Evolutionary conservation across 2,113 vertebrate species (phyloP).

Genomic region (Pangasianodon hypophthalmus): DNA sequence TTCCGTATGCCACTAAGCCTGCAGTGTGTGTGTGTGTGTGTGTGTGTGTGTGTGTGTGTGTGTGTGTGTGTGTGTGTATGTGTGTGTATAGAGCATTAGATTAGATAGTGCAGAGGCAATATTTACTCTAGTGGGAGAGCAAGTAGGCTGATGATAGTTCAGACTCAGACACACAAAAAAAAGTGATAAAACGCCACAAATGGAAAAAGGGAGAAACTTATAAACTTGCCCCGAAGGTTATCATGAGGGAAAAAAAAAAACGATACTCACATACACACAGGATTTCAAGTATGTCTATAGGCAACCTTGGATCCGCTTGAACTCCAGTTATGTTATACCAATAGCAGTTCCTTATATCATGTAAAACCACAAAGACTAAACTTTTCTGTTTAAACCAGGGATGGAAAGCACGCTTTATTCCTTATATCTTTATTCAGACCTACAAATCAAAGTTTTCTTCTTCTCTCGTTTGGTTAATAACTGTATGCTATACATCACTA

Average conservation of each 20-base stretch:
- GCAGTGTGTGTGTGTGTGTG: not conserved
- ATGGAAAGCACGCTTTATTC: not conserved
- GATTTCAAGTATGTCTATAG: not conserved
- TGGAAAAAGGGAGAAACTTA: not conserved
- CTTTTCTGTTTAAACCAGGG: not conserved
- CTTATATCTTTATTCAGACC: not conserved
- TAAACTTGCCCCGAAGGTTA: not conserved
- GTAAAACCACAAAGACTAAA: not conserved
- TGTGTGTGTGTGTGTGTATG: not conserved
- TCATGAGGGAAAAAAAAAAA: not conserved
- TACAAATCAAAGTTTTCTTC: not conserved
- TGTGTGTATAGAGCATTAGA: conserved; percentile 14
- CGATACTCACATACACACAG: not conserved
- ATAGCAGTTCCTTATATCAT: not conserved
- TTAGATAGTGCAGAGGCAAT: conserved; percentile 39
- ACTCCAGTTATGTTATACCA: not conserved
- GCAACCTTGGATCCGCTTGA: not conserved
- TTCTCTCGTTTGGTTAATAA: not conserved
- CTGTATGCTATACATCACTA: not conserved
- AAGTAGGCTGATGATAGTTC: not conserved
- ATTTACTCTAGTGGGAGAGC: conserved; percentile 19
- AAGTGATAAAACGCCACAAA: not conserved
- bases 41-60: conserved; percentile 14
- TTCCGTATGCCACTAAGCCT: not conserved
- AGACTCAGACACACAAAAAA: conserved; percentile 30